phyloP scores from a whole-genome alignment of 2,888 invertebrate genomes.

The Hydriomena furcata region DNA sequence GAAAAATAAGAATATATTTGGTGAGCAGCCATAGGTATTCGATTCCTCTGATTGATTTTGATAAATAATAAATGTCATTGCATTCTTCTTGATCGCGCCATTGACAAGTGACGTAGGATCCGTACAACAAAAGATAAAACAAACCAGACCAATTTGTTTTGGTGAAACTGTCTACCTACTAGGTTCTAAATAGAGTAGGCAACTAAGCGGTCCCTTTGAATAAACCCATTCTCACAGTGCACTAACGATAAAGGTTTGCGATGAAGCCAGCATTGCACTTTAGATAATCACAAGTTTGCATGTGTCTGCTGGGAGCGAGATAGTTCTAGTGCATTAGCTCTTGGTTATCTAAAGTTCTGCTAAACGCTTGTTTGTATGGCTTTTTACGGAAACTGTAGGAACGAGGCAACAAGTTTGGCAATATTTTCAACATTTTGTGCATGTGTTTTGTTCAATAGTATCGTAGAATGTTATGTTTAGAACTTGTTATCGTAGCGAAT shows the following conservation, averaged over 20 bases:
- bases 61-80: no score
- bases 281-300: slow-evolving; percentile 45
- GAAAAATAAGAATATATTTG: no score
- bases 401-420: background rate
- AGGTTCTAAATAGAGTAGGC: background rate
- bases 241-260: slow-evolving; percentile 25
- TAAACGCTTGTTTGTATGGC: slow-evolving; percentile 8
- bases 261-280: slow-evolving; percentile 39
- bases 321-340: slow-evolving; percentile 34
- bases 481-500: no score
- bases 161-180: background rate
- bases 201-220: slow-evolving; percentile 6
- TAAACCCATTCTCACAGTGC: slow-evolving; percentile 21
- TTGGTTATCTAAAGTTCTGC: slow-evolving; percentile 30
- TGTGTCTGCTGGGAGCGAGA: slow-evolving; percentile 36
- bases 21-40: no score
- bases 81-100: no score
- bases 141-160: no score
- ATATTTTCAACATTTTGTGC: no score
- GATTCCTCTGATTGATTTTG: no score
- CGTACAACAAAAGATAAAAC: no score
- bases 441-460: no score
- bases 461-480: no score
- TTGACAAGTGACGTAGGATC: no score
- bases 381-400: background rate